phyloP scores from a whole-genome alignment of 2,888 invertebrate genomes.

The Brachyopa scutellaris region DNA sequence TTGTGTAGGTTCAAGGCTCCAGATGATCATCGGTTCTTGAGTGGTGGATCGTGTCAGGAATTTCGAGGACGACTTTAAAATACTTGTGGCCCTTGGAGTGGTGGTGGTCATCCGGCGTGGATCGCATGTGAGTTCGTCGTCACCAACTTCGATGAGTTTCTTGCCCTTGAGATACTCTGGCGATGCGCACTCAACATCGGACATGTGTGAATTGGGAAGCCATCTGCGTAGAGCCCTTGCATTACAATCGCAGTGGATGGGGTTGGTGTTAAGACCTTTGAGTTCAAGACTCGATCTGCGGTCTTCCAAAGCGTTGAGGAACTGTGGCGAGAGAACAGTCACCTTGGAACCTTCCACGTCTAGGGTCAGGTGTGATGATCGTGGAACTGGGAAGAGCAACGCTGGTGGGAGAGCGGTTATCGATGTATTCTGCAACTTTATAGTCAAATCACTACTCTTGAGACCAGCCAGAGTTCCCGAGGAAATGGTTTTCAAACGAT shows the following conservation, averaged over 20 bases:
- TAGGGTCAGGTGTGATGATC: slow-evolving; percentile 90
- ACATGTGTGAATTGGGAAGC: slow-evolving; percentile 86
- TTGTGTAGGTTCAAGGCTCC: slow-evolving; percentile 91
- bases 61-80: slow-evolving; percentile 78
- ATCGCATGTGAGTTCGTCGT: slow-evolving; percentile 92
- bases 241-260: slow-evolving; percentile 93
- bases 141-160: slow-evolving; percentile 88
- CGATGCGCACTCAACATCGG: slow-evolving; percentile 85
- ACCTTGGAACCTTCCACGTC: slow-evolving; percentile 91
- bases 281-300: slow-evolving; percentile 89
- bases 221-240: slow-evolving; percentile 90
- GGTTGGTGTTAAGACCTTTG: slow-evolving; percentile 89
- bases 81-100: slow-evolving; percentile 75
- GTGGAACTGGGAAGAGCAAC: slow-evolving; percentile 92
- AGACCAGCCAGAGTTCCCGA: slow-evolving; percentile 93
- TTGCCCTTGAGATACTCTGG: slow-evolving; percentile 88
- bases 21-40: slow-evolving; percentile 93
- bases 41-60: slow-evolving; percentile 84
- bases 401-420: slow-evolving; percentile 90
- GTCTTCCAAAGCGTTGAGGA: slow-evolving; percentile 91
- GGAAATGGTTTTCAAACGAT: slow-evolving; percentile 88
- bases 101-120: slow-evolving; percentile 83
- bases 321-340: slow-evolving; percentile 88
- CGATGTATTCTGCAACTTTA: slow-evolving; percentile 92
- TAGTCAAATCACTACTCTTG: slow-evolving; percentile 87